Evolutionary conservation across 2,888 invertebrate genomes (phyloP).

Genomic region (Sesamia inferens): DNA sequence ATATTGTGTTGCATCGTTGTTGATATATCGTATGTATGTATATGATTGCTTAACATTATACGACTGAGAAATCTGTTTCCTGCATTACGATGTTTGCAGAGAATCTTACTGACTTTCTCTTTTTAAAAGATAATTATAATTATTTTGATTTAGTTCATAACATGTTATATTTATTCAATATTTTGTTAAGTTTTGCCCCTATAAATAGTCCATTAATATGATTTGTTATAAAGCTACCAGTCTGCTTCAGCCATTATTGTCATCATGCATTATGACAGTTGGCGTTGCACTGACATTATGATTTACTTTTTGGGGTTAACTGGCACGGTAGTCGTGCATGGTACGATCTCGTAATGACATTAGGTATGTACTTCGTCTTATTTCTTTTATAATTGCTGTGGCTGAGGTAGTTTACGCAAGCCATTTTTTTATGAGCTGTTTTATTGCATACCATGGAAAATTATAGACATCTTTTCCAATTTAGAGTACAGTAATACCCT

Average conservation of each 20-base stretch:
- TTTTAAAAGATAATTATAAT: conserved; percentile 8
- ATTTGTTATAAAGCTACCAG: not conserved
- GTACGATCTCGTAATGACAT: conserved; percentile 12
- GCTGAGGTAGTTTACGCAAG: conserved; percentile 17
- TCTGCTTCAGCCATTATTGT: not conserved
- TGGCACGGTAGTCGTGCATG: not conserved
- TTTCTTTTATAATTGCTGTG: conserved; percentile 25
- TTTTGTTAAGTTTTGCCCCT: not conserved
- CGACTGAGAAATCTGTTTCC: conserved; percentile 30
- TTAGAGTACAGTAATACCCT: not conserved
- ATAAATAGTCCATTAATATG: not conserved
- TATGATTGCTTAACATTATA: conserved; percentile 30
- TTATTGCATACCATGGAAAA: conserved; percentile 10
- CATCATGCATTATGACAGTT: not conserved
- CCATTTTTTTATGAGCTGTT: conserved; percentile 2
- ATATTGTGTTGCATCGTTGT: conserved; percentile 40
- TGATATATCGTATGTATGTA: conserved; percentile 7
- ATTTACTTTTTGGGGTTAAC: conserved; percentile 35
- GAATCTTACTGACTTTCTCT: conserved; percentile 31
- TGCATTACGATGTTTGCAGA: conserved; percentile 23
- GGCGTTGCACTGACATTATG: not conserved
- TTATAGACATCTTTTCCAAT: not conserved
- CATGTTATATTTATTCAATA: not conserved
- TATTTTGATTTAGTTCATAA: conserved; percentile 4
- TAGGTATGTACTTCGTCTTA: conserved; percentile 18